Conservation (phyloP, 2,797 vertebrate genomes). For the Melanogrammus aeglefinus region DNA sequence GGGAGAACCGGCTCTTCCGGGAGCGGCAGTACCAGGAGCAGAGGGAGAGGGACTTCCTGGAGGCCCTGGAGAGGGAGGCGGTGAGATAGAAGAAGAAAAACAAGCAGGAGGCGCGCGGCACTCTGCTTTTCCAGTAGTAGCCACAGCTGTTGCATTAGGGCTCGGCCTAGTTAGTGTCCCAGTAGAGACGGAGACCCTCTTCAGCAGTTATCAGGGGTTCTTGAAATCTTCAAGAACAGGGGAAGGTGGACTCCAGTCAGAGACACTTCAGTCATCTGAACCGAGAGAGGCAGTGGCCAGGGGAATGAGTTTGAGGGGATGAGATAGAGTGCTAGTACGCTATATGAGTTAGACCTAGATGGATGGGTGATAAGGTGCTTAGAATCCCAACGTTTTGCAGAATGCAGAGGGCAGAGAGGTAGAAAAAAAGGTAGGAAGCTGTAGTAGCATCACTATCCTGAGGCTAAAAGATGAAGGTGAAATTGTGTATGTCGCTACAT, state of each 20-base stretch:
- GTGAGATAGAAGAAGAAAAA: constrained; percentile 71
- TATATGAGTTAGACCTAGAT: not conserved
- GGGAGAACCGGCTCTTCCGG: constrained; percentile 84
- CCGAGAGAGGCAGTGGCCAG: not conserved
- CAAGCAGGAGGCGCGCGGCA: constrained; percentile 1
- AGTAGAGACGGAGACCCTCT: not conserved
- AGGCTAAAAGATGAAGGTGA: not conserved
- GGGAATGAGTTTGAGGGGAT: not conserved
- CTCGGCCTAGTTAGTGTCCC: not conserved
- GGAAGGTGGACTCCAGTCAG: not conserved
- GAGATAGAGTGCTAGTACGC: not conserved
- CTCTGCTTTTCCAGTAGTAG: constrained; percentile 20
- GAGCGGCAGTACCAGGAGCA: constrained; percentile 86
- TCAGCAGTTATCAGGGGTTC: not conserved
- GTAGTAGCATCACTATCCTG: not conserved
- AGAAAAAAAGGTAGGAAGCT: not conserved
- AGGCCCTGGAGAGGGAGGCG: constrained; percentile 85
- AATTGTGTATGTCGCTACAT: not conserved
- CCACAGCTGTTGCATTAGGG: not conserved
- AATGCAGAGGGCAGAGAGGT: not conserved
- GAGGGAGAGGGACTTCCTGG: constrained; percentile 81
- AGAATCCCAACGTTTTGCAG: not conserved
- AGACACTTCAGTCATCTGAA: not conserved
- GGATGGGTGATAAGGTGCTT: not conserved
- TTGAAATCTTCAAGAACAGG: not conserved